A percentile compares a stretch with the other conserved stretches of the same genome.
phyloP scores from a whole-genome alignment of 2,888 invertebrate species.

The Leucozona laternaria region DNA sequence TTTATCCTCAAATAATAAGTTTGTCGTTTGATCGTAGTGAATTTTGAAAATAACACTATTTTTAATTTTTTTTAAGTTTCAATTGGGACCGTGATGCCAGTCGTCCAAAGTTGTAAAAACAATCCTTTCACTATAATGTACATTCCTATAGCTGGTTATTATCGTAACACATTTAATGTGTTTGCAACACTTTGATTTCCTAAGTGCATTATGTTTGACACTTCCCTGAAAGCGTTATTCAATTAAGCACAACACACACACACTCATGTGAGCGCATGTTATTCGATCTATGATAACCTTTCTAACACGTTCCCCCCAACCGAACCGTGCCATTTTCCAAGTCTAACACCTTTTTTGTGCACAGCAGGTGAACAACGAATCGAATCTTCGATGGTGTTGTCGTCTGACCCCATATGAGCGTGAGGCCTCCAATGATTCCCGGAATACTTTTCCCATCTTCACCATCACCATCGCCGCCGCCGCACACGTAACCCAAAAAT shows the following conservation, averaged over 20 bases:
- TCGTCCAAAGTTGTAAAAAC: too few relatives aligned
- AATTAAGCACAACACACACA: constrained; percentile 69
- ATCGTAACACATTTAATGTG: neutral
- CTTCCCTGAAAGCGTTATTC: constrained; percentile 52
- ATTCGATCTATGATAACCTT: constrained; percentile 72
- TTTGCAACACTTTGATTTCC: constrained; percentile 43
- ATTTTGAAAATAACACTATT: too few relatives aligned
- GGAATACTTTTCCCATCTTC: constrained; percentile 49
- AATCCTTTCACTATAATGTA: neutral
- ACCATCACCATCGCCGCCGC: neutral
- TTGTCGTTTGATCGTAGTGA: too few relatives aligned
- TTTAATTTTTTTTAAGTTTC: too few relatives aligned
- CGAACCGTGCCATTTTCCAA: constrained; percentile 38
- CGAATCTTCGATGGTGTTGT: constrained; percentile 47
- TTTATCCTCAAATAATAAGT: too few relatives aligned
- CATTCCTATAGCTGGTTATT: neutral
- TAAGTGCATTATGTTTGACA: constrained; percentile 47
- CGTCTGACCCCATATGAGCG: constrained; percentile 58
- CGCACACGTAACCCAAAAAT: constrained; percentile 59
- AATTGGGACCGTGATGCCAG: too few relatives aligned
- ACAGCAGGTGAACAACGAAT: constrained; percentile 69
- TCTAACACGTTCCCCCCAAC: constrained; percentile 42
- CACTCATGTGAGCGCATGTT: constrained; percentile 64
- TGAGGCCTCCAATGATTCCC: constrained; percentile 46
- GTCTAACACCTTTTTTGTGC: constrained; percentile 49